Conservation (phyloP, 2,888 invertebrate genomes). For the Pristionchus mayeri region DNA sequence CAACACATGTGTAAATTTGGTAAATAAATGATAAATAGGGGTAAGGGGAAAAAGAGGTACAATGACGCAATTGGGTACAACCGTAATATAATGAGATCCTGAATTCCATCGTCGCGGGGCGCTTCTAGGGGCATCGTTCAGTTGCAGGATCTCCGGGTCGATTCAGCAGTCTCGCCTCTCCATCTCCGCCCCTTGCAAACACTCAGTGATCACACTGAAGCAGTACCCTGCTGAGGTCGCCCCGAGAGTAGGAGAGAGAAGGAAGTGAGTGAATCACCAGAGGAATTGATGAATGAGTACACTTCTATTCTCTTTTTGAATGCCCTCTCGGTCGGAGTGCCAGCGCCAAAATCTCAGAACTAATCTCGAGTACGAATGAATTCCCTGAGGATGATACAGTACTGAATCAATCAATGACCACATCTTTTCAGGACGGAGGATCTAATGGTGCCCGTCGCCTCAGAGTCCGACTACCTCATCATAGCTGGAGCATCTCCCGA, state of each 20-base stretch:
- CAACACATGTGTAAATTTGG: too few species aligned
- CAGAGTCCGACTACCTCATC: conserved; percentile 28
- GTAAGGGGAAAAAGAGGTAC: background rate
- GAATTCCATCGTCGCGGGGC: background rate
- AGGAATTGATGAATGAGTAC: too few species aligned
- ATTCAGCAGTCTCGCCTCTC: background rate
- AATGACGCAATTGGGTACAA: too few species aligned
- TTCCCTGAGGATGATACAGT: too few species aligned
- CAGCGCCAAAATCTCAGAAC: too few species aligned
- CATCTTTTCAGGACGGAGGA: conserved; percentile 9
- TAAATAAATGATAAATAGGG: background rate
- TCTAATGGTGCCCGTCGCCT: background rate
- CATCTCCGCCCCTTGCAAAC: conserved; percentile 37
- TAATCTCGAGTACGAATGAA: too few species aligned
- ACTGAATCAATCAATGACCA: too few species aligned
- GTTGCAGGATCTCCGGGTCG: conserved; percentile 39
- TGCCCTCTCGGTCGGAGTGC: too few species aligned
- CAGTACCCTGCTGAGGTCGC: conserved; percentile 38
- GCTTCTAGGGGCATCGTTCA: background rate
- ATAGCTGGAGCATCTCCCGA: background rate
- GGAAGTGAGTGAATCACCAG: background rate
- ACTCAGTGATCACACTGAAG: conserved; percentile 28
- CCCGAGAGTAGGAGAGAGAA: background rate
- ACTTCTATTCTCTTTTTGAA: too few species aligned
- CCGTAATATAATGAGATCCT: too few species aligned